phyloP scores from a whole-genome alignment of 2,888 invertebrate genomes.

The Vandiemenella viatica region DNA sequence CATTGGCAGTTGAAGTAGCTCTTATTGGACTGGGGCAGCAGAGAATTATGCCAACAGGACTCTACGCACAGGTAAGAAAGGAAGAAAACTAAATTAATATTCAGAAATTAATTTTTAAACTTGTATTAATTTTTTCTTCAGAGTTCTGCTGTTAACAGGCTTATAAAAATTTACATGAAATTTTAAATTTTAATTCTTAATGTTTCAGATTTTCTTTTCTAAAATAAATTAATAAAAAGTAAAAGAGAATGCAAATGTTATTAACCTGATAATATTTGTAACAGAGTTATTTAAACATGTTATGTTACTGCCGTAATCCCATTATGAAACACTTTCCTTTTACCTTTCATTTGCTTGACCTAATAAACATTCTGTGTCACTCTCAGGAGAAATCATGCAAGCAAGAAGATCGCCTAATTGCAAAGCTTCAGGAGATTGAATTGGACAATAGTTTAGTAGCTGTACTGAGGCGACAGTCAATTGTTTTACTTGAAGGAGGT shows the following conservation, averaged over 20 bases:
- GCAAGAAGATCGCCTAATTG: slow-evolving; percentile 64
- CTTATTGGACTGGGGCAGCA: slow-evolving; percentile 66
- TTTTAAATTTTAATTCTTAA: too few species aligned
- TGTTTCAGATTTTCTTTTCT: too few species aligned
- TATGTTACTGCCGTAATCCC: too few species aligned
- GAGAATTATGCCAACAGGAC: slow-evolving; percentile 58
- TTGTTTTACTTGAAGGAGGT: slow-evolving; percentile 57
- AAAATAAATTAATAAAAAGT: too few species aligned
- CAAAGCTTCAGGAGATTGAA: slow-evolving; percentile 59
- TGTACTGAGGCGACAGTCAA: slow-evolving; percentile 51
- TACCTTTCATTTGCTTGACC: too few species aligned
- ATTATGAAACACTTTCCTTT: too few species aligned
- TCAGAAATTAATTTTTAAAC: neutral
- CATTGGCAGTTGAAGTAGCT: slow-evolving; percentile 62
- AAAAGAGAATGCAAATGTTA: too few species aligned
- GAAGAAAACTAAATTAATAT: neutral
- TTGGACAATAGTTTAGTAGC: slow-evolving; percentile 53
- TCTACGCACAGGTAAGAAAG: slow-evolving; percentile 51
- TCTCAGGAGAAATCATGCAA: slow-evolving; percentile 46
- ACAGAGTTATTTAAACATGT: too few species aligned
- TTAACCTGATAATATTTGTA: too few species aligned
- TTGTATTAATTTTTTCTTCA: neutral
- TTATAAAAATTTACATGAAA: too few species aligned
- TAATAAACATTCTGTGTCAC: too few species aligned
- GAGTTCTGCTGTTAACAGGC: too few species aligned